These are phyloP conservation scores for Calypte anna DNA, from an alignment of 2,113 vertebrate species.

Conservation along the genomic window DNA sequence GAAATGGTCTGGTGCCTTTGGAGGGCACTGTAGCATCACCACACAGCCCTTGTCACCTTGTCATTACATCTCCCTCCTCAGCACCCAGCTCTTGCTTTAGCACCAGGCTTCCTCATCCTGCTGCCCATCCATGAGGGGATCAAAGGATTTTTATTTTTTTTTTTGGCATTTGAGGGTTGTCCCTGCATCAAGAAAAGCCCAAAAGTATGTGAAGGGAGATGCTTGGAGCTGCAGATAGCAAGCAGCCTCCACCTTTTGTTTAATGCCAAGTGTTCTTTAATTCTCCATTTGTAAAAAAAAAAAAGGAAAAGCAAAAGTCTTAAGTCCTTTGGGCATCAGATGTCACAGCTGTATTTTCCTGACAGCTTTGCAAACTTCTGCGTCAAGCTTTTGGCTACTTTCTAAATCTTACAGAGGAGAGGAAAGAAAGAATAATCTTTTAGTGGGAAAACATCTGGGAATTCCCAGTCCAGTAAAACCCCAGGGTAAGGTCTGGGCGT, in stretches of 20 bases:
- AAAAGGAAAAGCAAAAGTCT: rapidly evolving
- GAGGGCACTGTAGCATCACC: conserved; percentile 28
- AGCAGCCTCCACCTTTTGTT: neutral
- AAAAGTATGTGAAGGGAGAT: neutral
- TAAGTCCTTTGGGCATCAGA: neutral
- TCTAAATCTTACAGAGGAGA: neutral
- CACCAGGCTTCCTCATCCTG: rapidly evolving
- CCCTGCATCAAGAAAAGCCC: neutral
- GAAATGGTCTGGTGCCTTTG: neutral
- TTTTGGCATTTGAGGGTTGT: neutral
- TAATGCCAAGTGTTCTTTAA: neutral
- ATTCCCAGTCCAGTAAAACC: rapidly evolving
- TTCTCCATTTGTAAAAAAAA: neutral
- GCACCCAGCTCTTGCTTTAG: neutral
- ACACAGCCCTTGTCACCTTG: neutral
- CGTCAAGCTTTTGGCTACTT: neutral
- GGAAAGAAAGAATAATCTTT: neutral
- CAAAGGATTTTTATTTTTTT: neutral
- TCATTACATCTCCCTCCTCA: neutral
- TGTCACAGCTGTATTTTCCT: neutral
- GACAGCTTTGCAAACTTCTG: neutral
- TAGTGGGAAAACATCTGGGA: neutral
- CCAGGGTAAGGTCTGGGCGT: neutral
- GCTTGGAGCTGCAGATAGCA: rapidly evolving
- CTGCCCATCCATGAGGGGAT: too few relatives aligned